Percentiles rank a stretch among this genome's conserved stretches.
phyloP scores from a whole-genome alignment of 92 coral and sea anemone species.

The Zoanthus solanderi region DNA sequence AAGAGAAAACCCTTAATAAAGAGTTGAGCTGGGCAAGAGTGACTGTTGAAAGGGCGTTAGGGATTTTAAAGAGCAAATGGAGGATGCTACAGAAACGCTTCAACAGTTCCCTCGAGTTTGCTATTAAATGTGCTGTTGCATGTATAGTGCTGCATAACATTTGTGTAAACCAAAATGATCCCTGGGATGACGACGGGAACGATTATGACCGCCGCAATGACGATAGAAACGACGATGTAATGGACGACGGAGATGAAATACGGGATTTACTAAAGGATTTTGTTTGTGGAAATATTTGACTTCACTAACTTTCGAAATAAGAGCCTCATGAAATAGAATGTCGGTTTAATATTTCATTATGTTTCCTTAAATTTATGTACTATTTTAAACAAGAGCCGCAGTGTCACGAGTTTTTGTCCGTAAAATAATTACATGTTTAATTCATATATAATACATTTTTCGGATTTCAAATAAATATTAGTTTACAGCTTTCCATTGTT shows the following conservation, averaged over 20 bases:
- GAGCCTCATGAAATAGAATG: slow-evolving; percentile 55
- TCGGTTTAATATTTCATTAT: not conserved
- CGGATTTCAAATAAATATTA: no score
- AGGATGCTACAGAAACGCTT: slow-evolving; percentile 57
- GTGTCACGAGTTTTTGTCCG: slow-evolving; percentile 58
- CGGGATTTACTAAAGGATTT: slow-evolving; percentile 60
- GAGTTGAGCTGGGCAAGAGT: slow-evolving; percentile 63
- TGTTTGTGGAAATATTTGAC: slow-evolving; percentile 51
- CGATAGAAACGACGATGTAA: slow-evolving; percentile 52
- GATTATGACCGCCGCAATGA: slow-evolving; percentile 49
- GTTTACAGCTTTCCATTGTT: no score
- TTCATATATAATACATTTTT: slow-evolving; percentile 25
- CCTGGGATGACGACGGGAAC: slow-evolving; percentile 64
- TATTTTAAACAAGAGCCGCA: slow-evolving; percentile 42
- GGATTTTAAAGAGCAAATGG: slow-evolving; percentile 51
- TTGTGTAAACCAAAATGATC: slow-evolving; percentile 64
- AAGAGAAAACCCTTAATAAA: slow-evolving; percentile 52
- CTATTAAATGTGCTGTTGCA: slow-evolving; percentile 60
- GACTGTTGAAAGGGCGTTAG: slow-evolving; percentile 58
- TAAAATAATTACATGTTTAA: slow-evolving; percentile 51
- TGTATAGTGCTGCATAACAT: slow-evolving; percentile 51
- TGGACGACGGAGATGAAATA: slow-evolving; percentile 52
- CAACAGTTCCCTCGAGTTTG: slow-evolving; percentile 59
- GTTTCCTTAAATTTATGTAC: slow-evolving; percentile 29
- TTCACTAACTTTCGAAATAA: slow-evolving; percentile 24